Evolutionary conservation across 2,797 vertebrate species (phyloP), one percentile per base, ranked within the genome.

Genomic region (Dicrostonyx torquatus): DNA sequence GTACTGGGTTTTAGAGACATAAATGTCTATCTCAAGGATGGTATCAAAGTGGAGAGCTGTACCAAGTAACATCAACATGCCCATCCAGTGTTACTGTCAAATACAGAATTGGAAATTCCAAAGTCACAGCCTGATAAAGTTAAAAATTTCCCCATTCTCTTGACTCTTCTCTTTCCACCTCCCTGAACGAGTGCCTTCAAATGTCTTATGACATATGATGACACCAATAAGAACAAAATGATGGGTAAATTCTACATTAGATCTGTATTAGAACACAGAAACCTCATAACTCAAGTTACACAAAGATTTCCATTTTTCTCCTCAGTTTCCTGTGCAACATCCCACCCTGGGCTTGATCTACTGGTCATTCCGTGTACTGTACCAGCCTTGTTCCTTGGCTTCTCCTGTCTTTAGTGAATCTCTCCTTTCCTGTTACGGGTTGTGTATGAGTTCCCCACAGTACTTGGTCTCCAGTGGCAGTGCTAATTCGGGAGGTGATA

Each of bases 1-100:
- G 78, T 94, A 8, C 85, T 94, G 50, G 9, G 2, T 93, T 95
- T 96, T 68, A 29, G 94, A 87, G 96, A 94, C 43, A 17, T 5
- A 62, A 89, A 53, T 43, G 40, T 66, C 78, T 15, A n/a, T 58
- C 18, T 48, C 22, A 62, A 93, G 80, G 85, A 79, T n/a, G 77
- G 2, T 86, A 80, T 88, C 26, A 17, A 0, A 0, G 40, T 75
- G 45, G 58, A 53, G 96, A 90, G 50, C 78, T 73, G 2, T 93
- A 79, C 70, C 24, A 60, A 97, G 90, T 90, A 85, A 40, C 88
- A 24, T 4, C 50, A 50, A 87, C 20, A 3, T n/a, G 50, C 12
- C 64, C 60, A 22, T 94, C 93, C 64, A 92, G 78, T 75, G 1
- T 26, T 58, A 0, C 13, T 4, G 40, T 90, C 72, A 62, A 66